phyloP scores from a whole-genome alignment of 2,888 invertebrate species.

The Dyspetes luteomarginatus region DNA sequence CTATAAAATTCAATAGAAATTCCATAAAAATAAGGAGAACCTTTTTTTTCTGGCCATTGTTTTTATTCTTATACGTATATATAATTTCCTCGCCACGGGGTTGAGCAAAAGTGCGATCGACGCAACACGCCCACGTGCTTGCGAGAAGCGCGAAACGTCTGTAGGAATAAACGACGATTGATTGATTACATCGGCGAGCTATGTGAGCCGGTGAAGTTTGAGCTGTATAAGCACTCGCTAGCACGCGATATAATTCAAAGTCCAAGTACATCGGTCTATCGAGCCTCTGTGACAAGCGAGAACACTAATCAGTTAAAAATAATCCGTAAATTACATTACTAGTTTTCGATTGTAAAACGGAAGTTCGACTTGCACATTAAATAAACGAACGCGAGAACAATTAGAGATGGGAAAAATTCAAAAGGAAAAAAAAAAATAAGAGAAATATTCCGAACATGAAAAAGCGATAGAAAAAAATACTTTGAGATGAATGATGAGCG shows the following conservation, averaged over 20 bases:
- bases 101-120: slow-evolving; percentile 44
- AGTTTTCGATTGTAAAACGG: too few relatives aligned
- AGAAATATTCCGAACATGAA: slow-evolving; percentile 23
- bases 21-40: slow-evolving; percentile 36
- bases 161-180: slow-evolving; percentile 60
- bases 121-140: slow-evolving; percentile 36
- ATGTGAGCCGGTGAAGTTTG: slow-evolving; percentile 38
- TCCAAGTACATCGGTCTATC: slow-evolving; percentile 1
- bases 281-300: background rate
- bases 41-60: background rate
- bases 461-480: slow-evolving; percentile 26
- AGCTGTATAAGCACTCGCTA: background rate
- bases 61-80: background rate
- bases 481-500: slow-evolving; percentile 3
- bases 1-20: too few relatives aligned
- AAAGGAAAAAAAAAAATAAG: too few relatives aligned
- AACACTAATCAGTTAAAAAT: slow-evolving; percentile 33
- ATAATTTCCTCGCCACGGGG: background rate
- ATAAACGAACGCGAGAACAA: too few relatives aligned
- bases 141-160: slow-evolving; percentile 45
- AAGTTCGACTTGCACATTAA: too few relatives aligned
- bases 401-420: too few relatives aligned
- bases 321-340: background rate
- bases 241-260: slow-evolving; percentile 15
- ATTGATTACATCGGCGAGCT: slow-evolving; percentile 64